A percentile compares a stretch with the other conserved stretches of the same genome.
Conservation (phyloP, 2,888 invertebrate species). For the Slavum lentiscoides region DNA sequence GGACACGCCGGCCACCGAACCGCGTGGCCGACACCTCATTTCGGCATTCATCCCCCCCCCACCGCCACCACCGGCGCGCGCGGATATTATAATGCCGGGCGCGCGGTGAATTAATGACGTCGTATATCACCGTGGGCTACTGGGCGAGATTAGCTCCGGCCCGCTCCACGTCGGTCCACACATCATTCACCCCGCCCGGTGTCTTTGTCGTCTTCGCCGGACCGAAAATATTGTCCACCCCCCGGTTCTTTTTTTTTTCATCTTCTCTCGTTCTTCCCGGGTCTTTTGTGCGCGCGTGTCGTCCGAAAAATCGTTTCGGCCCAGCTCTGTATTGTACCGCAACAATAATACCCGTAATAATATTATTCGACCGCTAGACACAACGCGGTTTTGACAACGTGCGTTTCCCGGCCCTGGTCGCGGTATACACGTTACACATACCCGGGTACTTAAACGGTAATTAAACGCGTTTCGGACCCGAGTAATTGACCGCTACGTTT, state of each 20-base stretch:
- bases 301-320: background rate
- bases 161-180: constrained; percentile 17
- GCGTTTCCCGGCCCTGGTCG: background rate
- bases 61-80: background rate
- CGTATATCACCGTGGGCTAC: constrained; percentile 36
- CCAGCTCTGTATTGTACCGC: background rate
- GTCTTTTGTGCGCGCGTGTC: background rate
- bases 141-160: constrained; percentile 28
- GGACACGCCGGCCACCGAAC: constrained; percentile 2
- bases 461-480: constrained; percentile 29
- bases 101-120: constrained; percentile 47
- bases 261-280: constrained; percentile 8
- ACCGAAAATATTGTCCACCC: constrained; percentile 42
- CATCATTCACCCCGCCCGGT: constrained; percentile 44
- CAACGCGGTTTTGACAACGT: constrained; percentile 36
- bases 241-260: too few species aligned
- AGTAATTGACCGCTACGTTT: constrained; percentile 35
- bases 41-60: background rate
- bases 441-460: constrained; percentile 24
- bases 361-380: constrained; percentile 23
- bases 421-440: too few species aligned
- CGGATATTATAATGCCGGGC: constrained; percentile 41
- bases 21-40: too few species aligned
- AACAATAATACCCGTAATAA: constrained; percentile 1
- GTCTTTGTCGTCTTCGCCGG: constrained; percentile 48